A percentile compares a stretch with the other conserved stretches of the same genome.
Evolutionary conservation across 1,140 invertebrate genomes (phyloP).

Genomic region (Drosophila suzukii): DNA sequence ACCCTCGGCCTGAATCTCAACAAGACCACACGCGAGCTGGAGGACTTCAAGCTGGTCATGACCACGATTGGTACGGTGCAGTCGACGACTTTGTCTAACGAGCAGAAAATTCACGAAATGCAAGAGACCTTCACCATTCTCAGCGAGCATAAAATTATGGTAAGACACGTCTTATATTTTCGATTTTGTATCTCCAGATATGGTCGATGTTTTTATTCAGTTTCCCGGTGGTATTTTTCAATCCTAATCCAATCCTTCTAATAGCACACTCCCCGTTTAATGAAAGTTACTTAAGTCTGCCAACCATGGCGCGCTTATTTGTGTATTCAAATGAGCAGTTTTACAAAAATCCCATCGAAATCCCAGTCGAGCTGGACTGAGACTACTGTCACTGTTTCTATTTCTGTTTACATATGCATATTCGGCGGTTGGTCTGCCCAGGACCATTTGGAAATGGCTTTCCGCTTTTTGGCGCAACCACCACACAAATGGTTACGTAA

Average conservation of each 20-base stretch:
- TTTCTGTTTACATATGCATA: constrained; percentile 82
- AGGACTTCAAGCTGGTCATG: constrained; percentile 94
- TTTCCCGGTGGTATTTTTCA: neutral
- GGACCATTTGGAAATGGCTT: constrained; percentile 75
- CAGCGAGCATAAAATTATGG: constrained; percentile 86
- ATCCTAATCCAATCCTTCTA: constrained; percentile 26
- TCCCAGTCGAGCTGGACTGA: constrained; percentile 20
- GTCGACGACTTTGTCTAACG: constrained; percentile 89
- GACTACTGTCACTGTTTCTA: constrained; percentile 43
- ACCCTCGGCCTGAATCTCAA: constrained; percentile 87
- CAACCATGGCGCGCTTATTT: constrained; percentile 60
- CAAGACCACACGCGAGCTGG: constrained; percentile 89
- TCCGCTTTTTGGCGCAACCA: constrained; percentile 50
- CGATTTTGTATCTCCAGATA: neutral
- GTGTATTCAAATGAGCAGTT: constrained; percentile 82
- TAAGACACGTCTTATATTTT: constrained; percentile 56
- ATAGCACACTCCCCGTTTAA: constrained; percentile 45
- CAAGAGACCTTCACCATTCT: constrained; percentile 88
- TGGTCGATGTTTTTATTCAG: neutral
- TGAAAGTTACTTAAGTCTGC: constrained; percentile 55
- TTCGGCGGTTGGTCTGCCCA: constrained; percentile 55
- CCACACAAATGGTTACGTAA: constrained; percentile 66
- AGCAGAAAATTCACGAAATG: constrained; percentile 89
- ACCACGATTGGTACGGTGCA: constrained; percentile 91
- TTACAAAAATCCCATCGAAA: constrained; percentile 69